These are phyloP conservation scores for Fulica atra DNA, from an alignment of 2,113 vertebrate genomes.

Conservation along the genomic window DNA sequence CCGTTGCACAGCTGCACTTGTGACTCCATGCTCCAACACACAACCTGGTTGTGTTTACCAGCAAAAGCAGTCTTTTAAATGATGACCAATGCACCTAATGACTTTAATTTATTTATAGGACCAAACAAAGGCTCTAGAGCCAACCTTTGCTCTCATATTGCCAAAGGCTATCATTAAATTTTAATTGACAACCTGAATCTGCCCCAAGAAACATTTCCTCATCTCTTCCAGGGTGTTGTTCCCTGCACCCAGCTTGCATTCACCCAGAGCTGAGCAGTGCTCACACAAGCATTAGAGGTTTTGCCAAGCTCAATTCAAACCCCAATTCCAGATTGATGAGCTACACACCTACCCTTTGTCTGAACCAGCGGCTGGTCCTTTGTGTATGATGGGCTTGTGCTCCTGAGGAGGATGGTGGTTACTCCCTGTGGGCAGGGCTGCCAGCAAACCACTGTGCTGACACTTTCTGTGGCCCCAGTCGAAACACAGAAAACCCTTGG, in stretches of 20 bases:
- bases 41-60: not conserved
- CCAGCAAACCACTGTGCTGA: not conserved
- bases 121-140: not conserved
- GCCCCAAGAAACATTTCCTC: not conserved
- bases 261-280: not conserved
- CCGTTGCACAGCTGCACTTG: not conserved
- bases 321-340: not conserved
- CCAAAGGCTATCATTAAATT: not conserved
- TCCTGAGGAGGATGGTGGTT: not conserved
- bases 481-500: not conserved
- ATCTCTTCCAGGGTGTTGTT: not conserved
- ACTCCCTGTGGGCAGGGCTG: not conserved
- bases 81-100: not conserved
- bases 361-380: not conserved
- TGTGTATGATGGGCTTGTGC: not conserved
- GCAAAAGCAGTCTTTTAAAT: not conserved
- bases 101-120: constrained; percentile 33
- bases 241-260: not conserved
- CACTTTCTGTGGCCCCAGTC: not conserved
- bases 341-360: not conserved
- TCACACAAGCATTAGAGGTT: not conserved
- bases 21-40: not conserved
- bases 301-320: not conserved
- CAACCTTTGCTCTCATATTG: constrained; percentile 5
- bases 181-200: constrained; percentile 17